Conservation (phyloP, 92 coral and sea anemone genomes). For the Virgularia gustaviana region DNA sequence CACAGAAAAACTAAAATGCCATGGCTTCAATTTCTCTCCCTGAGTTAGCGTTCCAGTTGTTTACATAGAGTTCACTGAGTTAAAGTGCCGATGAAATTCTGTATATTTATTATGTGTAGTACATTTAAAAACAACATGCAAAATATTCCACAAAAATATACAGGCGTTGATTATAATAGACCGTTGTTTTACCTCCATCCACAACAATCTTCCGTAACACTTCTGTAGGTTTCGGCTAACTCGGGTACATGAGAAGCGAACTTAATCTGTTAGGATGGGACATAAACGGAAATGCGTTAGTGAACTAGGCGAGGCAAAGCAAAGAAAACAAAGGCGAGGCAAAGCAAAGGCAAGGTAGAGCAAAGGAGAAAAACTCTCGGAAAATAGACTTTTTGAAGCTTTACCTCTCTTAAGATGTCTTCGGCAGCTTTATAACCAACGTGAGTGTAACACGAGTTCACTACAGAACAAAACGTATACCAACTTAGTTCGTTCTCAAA, state of each 20-base stretch:
- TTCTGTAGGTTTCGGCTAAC: slow-evolving; percentile 59
- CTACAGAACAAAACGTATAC: too few species aligned
- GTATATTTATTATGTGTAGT: too few species aligned
- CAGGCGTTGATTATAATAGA: background rate
- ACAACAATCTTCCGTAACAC: slow-evolving; percentile 58
- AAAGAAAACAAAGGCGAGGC: too few species aligned
- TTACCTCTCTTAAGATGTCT: slow-evolving; percentile 85
- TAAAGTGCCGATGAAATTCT: background rate
- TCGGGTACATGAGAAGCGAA: slow-evolving; percentile 76
- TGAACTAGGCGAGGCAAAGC: background rate
- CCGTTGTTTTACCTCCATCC: slow-evolving; percentile 98
- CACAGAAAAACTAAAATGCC: background rate
- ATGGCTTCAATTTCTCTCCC: too few species aligned
- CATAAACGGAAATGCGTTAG: background rate
- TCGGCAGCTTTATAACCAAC: slow-evolving; percentile 90
- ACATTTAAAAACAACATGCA: too few species aligned
- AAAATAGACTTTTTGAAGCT: too few species aligned
- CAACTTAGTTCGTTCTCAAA: too few species aligned
- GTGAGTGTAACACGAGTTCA: background rate
- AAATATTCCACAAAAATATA: too few species aligned
- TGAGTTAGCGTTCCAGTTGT: too few species aligned
- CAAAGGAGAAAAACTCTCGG: too few species aligned
- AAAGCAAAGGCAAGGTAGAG: background rate
- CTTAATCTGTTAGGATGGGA: slow-evolving; percentile 57
- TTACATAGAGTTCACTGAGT: too few species aligned